phyloP scores from a whole-genome alignment of 2,888 invertebrate species.

The Embidobia sp. region DNA sequence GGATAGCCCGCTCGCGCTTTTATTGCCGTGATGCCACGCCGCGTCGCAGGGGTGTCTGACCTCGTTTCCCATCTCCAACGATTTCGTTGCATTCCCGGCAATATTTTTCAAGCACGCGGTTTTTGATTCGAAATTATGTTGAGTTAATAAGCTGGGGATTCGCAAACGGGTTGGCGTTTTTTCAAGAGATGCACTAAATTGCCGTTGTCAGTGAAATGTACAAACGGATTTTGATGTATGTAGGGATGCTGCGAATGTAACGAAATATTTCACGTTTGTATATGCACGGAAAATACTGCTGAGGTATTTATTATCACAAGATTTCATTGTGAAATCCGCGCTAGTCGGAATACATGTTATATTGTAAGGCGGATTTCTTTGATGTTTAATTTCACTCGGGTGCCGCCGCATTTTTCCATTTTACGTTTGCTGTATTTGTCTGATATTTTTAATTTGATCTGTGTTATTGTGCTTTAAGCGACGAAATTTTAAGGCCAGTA shows the following conservation, averaged over 20 bases:
- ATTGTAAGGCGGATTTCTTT: slow-evolving; percentile 6
- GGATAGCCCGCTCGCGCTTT: slow-evolving; percentile 21
- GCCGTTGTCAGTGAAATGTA: no score
- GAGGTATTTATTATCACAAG: background rate
- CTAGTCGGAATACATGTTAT: background rate
- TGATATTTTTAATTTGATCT: slow-evolving; percentile 10
- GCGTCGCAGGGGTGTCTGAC: slow-evolving; percentile 23
- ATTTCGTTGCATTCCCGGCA: background rate
- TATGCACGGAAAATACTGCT: background rate
- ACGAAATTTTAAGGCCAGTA: no score
- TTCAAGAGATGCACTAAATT: no score
- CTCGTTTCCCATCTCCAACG: slow-evolving; percentile 6
- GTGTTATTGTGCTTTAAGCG: background rate
- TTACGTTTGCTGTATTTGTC: slow-evolving; percentile 6
- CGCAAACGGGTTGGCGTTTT: background rate
- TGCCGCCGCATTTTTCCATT: slow-evolving; percentile 11
- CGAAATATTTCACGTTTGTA: background rate
- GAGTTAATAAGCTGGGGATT: background rate
- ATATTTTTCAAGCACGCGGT: no score
- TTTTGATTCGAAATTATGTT: background rate
- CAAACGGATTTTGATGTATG: no score
- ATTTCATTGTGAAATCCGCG: slow-evolving; percentile 9
- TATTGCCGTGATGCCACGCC: slow-evolving; percentile 24
- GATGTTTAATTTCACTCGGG: slow-evolving; percentile 13
- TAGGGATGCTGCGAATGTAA: background rate